Base-by-base conservation (phyloP, 2,888 invertebrate species). In the Holacanthella duospinosa region DNA sequence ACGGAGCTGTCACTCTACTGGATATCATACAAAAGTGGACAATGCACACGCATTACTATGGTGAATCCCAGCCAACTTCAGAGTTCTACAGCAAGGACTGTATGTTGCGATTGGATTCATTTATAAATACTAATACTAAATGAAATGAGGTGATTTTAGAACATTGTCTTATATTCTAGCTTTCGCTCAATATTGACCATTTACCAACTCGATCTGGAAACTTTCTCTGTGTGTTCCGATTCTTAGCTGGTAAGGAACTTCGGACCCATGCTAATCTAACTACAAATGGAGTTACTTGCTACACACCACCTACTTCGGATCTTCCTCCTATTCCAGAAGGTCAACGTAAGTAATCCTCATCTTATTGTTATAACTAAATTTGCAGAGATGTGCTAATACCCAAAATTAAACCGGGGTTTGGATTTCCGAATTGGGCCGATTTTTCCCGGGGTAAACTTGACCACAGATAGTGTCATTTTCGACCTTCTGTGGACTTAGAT, bases 11-110 rank as follows among this genome's bases (percentile, higher is more conserved):
- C 91, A 1, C 80, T 93, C 56, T 91, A 93, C 77, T 96, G 96
- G 96, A 89, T 96, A 75, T 89, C 93, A 60, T 96, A 95, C 79
- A 93, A 91, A 76, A 93, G 92, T 75, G 92, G 93, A n/a, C 86
- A 93, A 75, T 96, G 96, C 78, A 94, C 95, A 24, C 91, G 91
- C 64, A 95, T 96, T 74, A 92, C 93, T 28, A 86, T 86, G 75
- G 94, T 96, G 64, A 86, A 87, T 70, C 95, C 95, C 26, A 86
- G 88, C 78, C 88, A 91, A 77, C 81, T 95, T 73, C 94, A 95
- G 81, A 84, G 92, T 76, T 93, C 93, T 55, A 93, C 93, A 29
- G 92, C 93, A 57, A 82, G 92, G 78, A 93, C 93, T 73, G 83
- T 84, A 79, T 77, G 77, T 74, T 59, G 6, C 64, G n/a, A n/a